These are phyloP conservation scores for Passer domesticus DNA, from an alignment of 2,113 vertebrate species.

Conservation along the genomic window DNA sequence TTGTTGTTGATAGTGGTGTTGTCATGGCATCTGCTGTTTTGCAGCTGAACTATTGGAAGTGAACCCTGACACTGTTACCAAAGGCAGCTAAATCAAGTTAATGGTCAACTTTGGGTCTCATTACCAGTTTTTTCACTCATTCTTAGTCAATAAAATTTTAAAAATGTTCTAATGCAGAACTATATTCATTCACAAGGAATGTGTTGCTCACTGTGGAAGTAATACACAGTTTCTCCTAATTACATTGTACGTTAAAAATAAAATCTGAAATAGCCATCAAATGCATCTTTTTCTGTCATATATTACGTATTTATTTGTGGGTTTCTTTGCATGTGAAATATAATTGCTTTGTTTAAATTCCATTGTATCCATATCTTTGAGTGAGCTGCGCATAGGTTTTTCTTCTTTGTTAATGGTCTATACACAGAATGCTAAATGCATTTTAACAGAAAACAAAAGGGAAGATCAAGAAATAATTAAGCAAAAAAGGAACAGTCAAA, in stretches of 20 bases:
- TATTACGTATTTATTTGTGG: neutral
- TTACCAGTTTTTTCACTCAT: neutral
- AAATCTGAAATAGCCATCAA: neutral
- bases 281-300: neutral
- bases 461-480: neutral
- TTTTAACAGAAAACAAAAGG: neutral
- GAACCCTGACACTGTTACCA: neutral
- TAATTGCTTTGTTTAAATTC: conserved; percentile 10
- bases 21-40: neutral
- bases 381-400: neutral
- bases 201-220: neutral
- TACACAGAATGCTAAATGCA: neutral
- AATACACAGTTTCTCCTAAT: neutral
- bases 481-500: neutral
- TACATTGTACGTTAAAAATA: neutral
- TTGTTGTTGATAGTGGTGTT: neutral
- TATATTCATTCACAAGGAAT: neutral
- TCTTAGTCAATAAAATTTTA: neutral
- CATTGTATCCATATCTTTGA: neutral
- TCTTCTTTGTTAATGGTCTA: neutral
- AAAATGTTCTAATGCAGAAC: neutral
- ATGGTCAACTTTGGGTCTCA: neutral
- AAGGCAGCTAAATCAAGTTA: neutral
- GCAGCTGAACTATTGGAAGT: neutral
- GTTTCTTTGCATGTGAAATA: neutral